Conservation (phyloP, 2,797 vertebrate genomes). For the Emydoidea blandingii region DNA sequence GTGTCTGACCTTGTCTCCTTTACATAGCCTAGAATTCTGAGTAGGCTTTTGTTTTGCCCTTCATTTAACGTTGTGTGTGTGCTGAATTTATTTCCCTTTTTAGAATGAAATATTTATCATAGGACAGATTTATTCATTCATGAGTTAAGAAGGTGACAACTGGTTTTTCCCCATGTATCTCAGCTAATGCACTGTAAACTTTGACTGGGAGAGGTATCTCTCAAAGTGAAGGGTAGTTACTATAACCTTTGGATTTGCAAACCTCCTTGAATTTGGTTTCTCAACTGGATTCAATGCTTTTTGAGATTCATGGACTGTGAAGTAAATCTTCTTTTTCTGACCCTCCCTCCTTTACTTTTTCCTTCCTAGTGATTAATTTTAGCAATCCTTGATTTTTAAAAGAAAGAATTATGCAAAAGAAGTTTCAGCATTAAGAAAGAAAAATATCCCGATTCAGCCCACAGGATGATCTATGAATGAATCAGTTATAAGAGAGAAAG, state of each 20-base stretch:
- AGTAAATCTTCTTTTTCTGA: neutral
- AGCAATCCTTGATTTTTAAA: neutral
- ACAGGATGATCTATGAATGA: neutral
- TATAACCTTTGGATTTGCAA: neutral
- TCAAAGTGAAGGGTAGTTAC: neutral
- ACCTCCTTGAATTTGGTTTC: neutral
- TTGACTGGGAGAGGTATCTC: neutral
- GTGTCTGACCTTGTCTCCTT: neutral
- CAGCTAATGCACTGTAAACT: neutral
- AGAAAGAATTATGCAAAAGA: neutral
- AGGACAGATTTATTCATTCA: neutral
- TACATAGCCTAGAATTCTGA: neutral
- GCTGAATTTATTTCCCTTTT: neutral
- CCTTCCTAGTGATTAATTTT: neutral
- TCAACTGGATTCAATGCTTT: neutral
- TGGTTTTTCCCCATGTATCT: neutral
- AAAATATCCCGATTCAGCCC: neutral
- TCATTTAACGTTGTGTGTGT: neutral
- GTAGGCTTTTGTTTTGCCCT: neutral
- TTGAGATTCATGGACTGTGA: neutral
- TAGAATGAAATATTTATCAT: slow-evolving; percentile 15
- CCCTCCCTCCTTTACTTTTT: neutral
- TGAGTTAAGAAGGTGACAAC: neutral
- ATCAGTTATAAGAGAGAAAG: neutral
- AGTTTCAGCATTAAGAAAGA: neutral